A percentile compares a stretch with the other conserved stretches of the same genome.
Evolutionary conservation across 2,888 invertebrate species (phyloP).

Genomic region (Coelopa pilipes): DNA sequence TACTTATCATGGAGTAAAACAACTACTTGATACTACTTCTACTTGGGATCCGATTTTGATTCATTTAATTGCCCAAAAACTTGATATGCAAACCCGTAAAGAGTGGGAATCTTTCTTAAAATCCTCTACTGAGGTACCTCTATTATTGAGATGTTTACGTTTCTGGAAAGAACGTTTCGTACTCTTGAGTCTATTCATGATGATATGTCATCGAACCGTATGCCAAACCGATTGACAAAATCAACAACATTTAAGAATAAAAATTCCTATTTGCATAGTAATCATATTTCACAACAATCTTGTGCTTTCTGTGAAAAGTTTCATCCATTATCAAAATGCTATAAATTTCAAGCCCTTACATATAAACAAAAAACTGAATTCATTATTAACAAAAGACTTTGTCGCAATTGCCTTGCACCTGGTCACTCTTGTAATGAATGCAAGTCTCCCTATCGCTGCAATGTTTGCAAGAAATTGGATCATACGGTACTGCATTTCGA

Average conservation of each 20-base stretch:
- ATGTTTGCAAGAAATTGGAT: conserved; percentile 15
- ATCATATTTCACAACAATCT: background rate
- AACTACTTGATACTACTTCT: too few species aligned
- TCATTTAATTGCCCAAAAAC: conserved; percentile 1
- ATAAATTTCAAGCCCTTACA: background rate
- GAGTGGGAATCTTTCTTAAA: background rate
- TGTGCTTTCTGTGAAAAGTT: background rate
- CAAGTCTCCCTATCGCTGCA: background rate
- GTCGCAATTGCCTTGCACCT: conserved; percentile 21
- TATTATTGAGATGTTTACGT: background rate
- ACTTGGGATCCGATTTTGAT: background rate
- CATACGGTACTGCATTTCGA: conserved; percentile 16
- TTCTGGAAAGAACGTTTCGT: background rate
- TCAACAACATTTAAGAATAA: background rate
- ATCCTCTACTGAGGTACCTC: conserved; percentile 4
- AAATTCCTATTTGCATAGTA: background rate
- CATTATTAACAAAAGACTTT: background rate
- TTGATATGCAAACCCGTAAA: background rate
- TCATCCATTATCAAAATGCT: too few species aligned
- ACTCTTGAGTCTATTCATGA: background rate
- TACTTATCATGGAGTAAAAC: background rate
- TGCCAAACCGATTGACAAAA: background rate
- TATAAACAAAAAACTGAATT: background rate
- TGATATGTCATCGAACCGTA: background rate
- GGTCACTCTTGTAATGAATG: conserved; percentile 17